Percentiles rank a stretch among this genome's conserved stretches.
phyloP scores from a whole-genome alignment of 2,888 invertebrate genomes.

The Glaucopsyche alexis region DNA sequence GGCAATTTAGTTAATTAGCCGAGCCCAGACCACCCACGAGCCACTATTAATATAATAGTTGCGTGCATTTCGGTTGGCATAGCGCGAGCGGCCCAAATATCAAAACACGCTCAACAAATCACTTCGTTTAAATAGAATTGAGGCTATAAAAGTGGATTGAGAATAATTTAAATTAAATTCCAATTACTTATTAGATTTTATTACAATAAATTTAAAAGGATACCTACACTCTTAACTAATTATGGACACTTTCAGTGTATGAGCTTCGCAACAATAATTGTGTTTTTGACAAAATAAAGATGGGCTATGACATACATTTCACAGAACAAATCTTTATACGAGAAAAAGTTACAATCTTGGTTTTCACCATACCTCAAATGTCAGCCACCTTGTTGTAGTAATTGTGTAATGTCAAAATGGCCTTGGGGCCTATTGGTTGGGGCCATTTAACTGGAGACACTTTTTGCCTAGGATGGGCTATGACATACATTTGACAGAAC shows the following conservation, averaged over 20 bases:
- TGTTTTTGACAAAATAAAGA: no score
- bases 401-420: no score
- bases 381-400: no score
- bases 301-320: no score
- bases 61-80: slow-evolving; percentile 49
- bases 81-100: slow-evolving; percentile 33
- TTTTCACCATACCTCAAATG: no score
- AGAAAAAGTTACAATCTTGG: no score
- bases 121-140: not conserved
- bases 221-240: not conserved
- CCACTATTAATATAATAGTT: slow-evolving; percentile 74
- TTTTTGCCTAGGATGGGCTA: no score
- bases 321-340: no score
- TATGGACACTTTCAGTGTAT: not conserved
- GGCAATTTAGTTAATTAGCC: slow-evolving; percentile 77
- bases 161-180: not conserved
- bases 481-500: no score
- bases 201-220: not conserved
- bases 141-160: slow-evolving; percentile 14
- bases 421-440: no score
- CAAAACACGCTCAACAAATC: slow-evolving; percentile 24
- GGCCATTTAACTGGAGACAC: no score
- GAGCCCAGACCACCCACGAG: slow-evolving; percentile 68
- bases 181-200: not conserved
- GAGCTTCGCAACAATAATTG: not conserved